phyloP scores from a whole-genome alignment of 2,888 invertebrate species.

The Diarsia rubi region DNA sequence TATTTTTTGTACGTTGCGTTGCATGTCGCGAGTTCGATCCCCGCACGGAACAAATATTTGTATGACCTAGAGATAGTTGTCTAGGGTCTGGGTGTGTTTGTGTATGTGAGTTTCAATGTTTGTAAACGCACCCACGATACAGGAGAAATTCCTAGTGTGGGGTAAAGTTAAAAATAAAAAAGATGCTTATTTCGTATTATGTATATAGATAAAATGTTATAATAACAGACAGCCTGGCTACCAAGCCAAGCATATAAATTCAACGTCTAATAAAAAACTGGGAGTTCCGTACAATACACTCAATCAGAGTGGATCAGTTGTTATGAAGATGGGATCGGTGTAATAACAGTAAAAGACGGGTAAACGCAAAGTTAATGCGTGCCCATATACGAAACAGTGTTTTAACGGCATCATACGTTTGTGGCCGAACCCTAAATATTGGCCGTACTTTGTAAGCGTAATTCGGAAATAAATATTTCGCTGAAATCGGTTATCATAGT shows the following conservation, averaged over 20 bases:
- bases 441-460: conserved; percentile 55
- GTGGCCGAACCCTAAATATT: conserved; percentile 54
- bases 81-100: too few species aligned
- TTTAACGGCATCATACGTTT: conserved; percentile 66
- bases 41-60: too few species aligned
- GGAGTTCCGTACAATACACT: conserved; percentile 65
- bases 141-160: too few species aligned
- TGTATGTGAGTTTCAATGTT: too few species aligned
- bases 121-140: too few species aligned
- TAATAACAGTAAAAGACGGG: conserved; percentile 76
- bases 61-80: too few species aligned
- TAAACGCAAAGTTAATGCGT: conserved; percentile 70
- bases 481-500: conserved; percentile 41
- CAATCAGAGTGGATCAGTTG: conserved; percentile 75
- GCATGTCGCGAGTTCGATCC: too few species aligned
- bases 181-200: neutral
- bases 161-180: too few species aligned
- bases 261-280: conserved; percentile 30
- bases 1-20: too few species aligned
- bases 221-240: neutral
- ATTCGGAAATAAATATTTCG: conserved; percentile 45
- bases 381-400: conserved; percentile 69
- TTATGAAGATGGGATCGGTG: conserved; percentile 76
- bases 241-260: neutral
- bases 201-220: neutral